A percentile compares a stretch with the other conserved stretches of the same genome.
Evolutionary conservation across 2,113 vertebrate genomes (phyloP).

Genomic region (Toxostoma redivivum): DNA sequence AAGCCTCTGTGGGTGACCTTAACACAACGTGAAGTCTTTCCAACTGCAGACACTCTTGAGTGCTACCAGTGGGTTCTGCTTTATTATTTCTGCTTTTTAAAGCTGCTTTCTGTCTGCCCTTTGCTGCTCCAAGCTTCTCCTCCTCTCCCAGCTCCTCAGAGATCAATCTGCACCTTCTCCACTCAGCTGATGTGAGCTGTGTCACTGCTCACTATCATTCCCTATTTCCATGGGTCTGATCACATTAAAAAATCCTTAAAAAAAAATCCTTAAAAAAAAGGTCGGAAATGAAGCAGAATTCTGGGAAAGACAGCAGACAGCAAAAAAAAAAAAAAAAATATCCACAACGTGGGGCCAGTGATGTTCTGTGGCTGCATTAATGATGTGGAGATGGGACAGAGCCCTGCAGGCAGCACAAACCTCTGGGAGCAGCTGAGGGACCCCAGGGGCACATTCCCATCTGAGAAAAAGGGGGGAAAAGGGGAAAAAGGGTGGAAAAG

Average conservation of each 20-base stretch:
- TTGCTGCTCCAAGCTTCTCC: neutral
- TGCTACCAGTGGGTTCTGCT: neutral
- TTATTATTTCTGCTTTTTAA: neutral
- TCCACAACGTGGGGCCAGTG: rapidly evolving
- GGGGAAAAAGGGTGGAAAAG: too few species aligned
- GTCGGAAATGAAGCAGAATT: neutral
- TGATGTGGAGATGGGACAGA: neutral
- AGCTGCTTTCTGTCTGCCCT: neutral
- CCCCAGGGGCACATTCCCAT: rapidly evolving
- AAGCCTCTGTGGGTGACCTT: neutral
- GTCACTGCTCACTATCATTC: neutral
- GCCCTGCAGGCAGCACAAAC: neutral
- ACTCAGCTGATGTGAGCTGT: neutral
- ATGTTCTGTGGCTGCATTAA: neutral
- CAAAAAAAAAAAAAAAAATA: too few species aligned
- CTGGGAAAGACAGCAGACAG: neutral
- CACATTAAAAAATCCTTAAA: neutral
- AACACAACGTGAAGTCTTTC: neutral
- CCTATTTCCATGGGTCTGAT: neutral
- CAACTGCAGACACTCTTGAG: neutral
- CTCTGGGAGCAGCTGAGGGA: neutral
- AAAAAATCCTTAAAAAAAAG: neutral
- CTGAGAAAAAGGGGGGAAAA: too few species aligned
- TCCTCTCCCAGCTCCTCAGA: neutral
- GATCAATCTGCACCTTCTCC: neutral